These are phyloP conservation scores for Sylvia atricapilla DNA, from an alignment of 2,113 vertebrate genomes.

Conservation along the genomic window DNA sequence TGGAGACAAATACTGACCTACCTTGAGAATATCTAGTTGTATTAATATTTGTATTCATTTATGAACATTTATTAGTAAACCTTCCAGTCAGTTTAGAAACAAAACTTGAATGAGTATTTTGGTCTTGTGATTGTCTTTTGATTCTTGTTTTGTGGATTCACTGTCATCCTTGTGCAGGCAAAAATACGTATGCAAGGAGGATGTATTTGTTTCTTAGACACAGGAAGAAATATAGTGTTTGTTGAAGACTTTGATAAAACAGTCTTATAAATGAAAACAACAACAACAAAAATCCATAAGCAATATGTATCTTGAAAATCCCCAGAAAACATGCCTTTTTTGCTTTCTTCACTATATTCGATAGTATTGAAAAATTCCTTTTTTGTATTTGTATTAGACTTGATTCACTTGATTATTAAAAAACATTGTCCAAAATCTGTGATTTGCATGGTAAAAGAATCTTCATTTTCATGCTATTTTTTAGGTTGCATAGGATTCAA, in stretches of 20 bases:
- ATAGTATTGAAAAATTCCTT: background rate
- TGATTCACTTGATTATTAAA: constrained; percentile 36
- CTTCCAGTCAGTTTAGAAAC: background rate
- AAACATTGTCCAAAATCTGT: background rate
- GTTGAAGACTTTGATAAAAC: background rate
- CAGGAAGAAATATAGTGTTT: background rate
- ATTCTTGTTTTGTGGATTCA: background rate
- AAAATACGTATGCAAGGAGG: background rate
- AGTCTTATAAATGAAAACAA: background rate
- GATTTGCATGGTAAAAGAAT: background rate
- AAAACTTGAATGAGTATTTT: background rate
- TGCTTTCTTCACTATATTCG: background rate
- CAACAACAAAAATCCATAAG: background rate
- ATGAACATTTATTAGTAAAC: background rate
- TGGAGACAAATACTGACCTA: background rate
- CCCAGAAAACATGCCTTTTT: background rate
- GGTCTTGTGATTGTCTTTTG: background rate
- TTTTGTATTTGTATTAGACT: constrained; percentile 14
- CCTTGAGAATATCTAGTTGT: background rate
- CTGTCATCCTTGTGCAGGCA: background rate
- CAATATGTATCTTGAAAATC: background rate
- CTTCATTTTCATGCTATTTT: constrained; percentile 23
- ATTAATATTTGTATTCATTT: background rate
- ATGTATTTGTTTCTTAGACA: background rate
- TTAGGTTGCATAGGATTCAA: background rate